These are phyloP conservation scores for Azemiops feae DNA, from an alignment of 2,113 vertebrate species.

Conservation along the genomic window DNA sequence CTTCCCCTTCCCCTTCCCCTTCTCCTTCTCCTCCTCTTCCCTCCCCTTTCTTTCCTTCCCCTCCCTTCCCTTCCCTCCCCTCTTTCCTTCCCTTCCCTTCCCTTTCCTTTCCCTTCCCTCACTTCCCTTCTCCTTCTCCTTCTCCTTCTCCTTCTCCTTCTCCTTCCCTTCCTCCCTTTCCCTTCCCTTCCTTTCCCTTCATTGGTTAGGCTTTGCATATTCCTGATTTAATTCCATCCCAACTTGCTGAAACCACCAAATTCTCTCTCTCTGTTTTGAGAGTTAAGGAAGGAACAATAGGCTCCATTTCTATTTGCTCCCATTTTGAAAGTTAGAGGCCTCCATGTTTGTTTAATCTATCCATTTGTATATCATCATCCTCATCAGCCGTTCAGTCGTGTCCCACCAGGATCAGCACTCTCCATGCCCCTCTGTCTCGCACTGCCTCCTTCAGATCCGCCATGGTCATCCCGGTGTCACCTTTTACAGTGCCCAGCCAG, in stretches of 20 bases:
- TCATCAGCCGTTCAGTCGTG: background rate
- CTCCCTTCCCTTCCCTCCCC: no score
- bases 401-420: no score
- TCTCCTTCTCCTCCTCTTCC: background rate
- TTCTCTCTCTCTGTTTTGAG: background rate
- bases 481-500: background rate
- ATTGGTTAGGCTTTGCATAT: background rate
- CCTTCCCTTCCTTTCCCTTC: background rate
- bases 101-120: no score
- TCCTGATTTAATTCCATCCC: background rate
- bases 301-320: background rate
- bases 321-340: background rate
- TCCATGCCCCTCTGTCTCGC: background rate
- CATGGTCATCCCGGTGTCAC: background rate
- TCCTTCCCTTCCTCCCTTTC: background rate
- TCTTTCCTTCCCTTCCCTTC: background rate
- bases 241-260: background rate
- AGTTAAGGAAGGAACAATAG: background rate
- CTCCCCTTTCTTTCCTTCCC: background rate
- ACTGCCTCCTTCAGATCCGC: background rate
- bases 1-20: rapidly evolving
- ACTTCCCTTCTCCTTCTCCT: no score
- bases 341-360: background rate
- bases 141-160: no score
- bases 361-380: background rate